A percentile compares a stretch with the other conserved stretches of the same genome.
These are phyloP conservation scores for Ctenopoma multispine DNA, from an alignment of 2,797 vertebrate genomes.

Conservation along the genomic window DNA sequence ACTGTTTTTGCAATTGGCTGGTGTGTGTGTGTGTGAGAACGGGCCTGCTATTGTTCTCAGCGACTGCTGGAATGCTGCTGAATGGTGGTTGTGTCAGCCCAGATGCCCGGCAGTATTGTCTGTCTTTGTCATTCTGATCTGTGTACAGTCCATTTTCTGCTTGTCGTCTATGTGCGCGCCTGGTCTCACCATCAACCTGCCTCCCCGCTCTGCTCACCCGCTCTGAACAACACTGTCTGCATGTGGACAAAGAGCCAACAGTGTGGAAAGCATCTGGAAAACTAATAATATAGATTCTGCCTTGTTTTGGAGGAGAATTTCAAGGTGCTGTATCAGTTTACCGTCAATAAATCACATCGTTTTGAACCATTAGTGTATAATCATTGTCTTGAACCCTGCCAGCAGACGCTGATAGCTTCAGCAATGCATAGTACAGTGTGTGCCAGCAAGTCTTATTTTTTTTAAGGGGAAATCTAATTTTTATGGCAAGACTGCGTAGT, in stretches of 20 bases:
- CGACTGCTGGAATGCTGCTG: constrained; percentile 65
- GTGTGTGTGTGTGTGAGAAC: constrained; percentile 26
- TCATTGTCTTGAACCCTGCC: constrained; percentile 6
- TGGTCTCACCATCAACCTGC: constrained; percentile 7
- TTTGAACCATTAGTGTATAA: neutral
- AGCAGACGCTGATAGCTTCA: neutral
- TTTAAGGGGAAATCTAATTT: neutral
- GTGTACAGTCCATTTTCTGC: constrained; percentile 2
- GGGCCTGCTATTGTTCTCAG: constrained; percentile 60
- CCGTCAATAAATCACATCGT: constrained; percentile 15
- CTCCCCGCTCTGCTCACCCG: neutral
- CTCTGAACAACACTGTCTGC: constrained; percentile 4
- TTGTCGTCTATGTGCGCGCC: neutral
- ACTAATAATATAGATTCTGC: neutral
- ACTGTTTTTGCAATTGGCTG: constrained; percentile 37
- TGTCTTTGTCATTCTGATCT: constrained; percentile 47
- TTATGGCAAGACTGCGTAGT: neutral
- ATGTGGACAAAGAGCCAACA: neutral
- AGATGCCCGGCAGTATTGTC: constrained; percentile 54
- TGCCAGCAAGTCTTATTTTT: neutral
- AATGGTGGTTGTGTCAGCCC: constrained; percentile 51
- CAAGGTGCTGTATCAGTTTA: constrained; percentile 14
- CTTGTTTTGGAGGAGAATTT: neutral
- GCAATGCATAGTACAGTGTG: neutral
- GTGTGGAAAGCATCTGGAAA: constrained; percentile 19